These are phyloP conservation scores for Podargus strigoides DNA, from an alignment of 2,797 vertebrate species.

Conservation along the genomic window DNA sequence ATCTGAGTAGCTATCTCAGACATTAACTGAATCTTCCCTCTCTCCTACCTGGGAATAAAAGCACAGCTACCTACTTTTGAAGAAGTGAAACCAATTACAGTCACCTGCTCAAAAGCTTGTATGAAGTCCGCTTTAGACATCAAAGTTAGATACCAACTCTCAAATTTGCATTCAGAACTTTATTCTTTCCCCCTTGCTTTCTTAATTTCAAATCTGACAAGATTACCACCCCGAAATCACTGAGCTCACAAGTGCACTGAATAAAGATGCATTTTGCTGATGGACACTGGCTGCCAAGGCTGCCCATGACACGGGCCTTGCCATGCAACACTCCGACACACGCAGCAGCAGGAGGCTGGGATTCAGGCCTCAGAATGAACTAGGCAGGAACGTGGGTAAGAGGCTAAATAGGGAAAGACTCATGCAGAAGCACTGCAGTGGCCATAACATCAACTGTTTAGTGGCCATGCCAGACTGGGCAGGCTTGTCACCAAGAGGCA, in stretches of 20 bases:
- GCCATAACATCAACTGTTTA: not conserved
- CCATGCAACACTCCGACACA: not conserved
- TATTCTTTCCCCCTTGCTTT: not conserved
- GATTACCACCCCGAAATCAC: not conserved
- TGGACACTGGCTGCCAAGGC: not conserved
- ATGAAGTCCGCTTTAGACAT: not conserved
- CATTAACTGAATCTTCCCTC: not conserved
- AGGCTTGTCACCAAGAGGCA: not conserved
- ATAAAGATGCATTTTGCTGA: not conserved
- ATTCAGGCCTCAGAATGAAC: not conserved
- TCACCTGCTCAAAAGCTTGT: not conserved
- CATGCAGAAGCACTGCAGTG: not conserved
- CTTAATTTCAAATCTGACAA: not conserved
- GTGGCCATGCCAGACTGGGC: too few species aligned
- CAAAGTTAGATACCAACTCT: not conserved
- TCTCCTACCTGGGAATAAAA: not conserved
- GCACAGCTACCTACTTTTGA: not conserved
- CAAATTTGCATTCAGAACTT: not conserved
- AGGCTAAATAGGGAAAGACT: not conserved
- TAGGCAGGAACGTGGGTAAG: not conserved
- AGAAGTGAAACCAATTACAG: not conserved
- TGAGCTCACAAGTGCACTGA: not conserved
- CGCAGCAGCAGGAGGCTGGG: accelerated
- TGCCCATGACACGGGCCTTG: accelerated
- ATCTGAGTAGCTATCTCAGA: not conserved